Evolutionary conservation across 2,797 vertebrate species (phyloP), one percentile per base, ranked within the genome.

Genomic region (Trematomus bernacchii): DNA sequence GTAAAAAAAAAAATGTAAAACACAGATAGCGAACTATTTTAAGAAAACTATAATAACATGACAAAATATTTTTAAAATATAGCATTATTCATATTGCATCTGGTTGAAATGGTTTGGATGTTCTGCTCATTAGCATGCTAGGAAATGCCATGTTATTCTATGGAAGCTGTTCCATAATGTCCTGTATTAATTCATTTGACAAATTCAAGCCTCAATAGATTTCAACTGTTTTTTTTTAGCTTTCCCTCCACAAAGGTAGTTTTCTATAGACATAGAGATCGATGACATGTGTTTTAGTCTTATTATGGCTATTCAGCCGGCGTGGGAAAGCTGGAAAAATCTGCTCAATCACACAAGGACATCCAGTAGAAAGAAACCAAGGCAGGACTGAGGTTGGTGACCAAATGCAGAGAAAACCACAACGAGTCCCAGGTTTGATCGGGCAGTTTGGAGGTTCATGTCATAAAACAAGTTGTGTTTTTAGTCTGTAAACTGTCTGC

Each of bases 261-360:
- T n/a, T n/a, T n/a, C n/a, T n/a, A 46, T 54, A 82, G 88, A 89
- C 87, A 80, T 18, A 12, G 59, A 83, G 83, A 92, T 90, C 90
- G 90, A 94, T 89, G 85, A 87, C 74, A 89, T 92, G 89, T 89
- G 69, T 90, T 92, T 90, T 85, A 79, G 85, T 66, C 78, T 84
- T 77, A 86, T 90, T 86, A 88, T 83, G 81, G 85, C 73, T 64
- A 61, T 92, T 92, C 76, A 73, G 71, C 79, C 63, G 71, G 79
- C 83, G 79, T 16, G 81, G 89, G 68, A 90, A 91, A 83, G 82
- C 73, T 93, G 93, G 94, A 94, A 95, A 95, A 95, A 89, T 60
- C 79, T 79, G 82, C 87, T 93, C 91, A 94, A 87, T 89, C 84
- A 85, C 78, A 90, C 58, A 76, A 16, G 73, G 73, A 90, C 86